Conservation (phyloP, 2,113 vertebrate genomes). For the Hippocampus zosterae region DNA sequence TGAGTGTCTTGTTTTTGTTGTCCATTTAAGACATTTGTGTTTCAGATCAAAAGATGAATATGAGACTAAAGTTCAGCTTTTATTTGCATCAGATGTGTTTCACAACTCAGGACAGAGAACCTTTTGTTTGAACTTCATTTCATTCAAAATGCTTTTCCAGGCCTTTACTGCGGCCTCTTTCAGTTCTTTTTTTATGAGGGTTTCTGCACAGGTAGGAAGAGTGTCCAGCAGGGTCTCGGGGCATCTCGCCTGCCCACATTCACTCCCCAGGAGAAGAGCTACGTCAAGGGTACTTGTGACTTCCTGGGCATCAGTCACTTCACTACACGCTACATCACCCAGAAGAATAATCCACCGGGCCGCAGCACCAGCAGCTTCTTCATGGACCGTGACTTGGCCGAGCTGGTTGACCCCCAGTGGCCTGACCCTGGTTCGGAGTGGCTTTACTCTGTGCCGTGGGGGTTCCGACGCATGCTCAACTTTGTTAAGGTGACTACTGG, state of each 20-base stretch:
- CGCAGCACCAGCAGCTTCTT: conserved; percentile 76
- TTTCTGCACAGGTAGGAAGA: conserved; percentile 78
- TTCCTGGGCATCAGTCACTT: conserved; percentile 91
- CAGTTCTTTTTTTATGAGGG: no score
- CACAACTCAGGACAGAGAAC: no score
- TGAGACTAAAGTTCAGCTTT: no score
- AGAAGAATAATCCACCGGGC: conserved; percentile 72
- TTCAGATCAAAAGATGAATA: no score
- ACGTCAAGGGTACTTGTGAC: conserved; percentile 87
- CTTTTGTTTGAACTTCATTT: no score
- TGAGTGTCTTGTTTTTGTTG: no score
- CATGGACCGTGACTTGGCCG: conserved; percentile 79
- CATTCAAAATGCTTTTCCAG: background rate
- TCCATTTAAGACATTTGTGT: no score
- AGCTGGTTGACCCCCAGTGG: conserved; percentile 87
- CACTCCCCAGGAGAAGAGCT: conserved; percentile 85
- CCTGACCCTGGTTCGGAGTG: conserved; percentile 82
- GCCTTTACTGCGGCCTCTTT: no score
- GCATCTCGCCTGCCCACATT: conserved; percentile 82
- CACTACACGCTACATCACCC: conserved; percentile 83
- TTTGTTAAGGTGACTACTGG: conserved; percentile 84
- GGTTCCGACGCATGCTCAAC: conserved; percentile 86
- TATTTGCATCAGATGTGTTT: no score
- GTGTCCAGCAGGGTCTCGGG: conserved; percentile 79
- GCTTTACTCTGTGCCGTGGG: conserved; percentile 88